phyloP scores from a whole-genome alignment of 2,113 vertebrate species.

The Siphamia tubifer region DNA sequence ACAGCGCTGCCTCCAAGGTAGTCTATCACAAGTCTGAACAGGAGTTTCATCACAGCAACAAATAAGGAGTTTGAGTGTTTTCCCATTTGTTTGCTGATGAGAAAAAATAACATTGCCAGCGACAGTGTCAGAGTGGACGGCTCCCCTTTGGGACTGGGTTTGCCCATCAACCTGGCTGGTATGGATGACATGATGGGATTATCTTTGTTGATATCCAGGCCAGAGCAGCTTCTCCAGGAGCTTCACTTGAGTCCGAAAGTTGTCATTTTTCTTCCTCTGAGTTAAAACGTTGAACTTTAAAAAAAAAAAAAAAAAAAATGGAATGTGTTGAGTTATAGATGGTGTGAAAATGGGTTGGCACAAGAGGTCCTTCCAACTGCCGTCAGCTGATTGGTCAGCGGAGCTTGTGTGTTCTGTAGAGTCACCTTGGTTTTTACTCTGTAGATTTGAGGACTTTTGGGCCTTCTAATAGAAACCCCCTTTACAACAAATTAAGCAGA shows the following conservation, averaged over 20 bases:
- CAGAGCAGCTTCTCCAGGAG: not conserved
- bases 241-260: constrained; percentile 7
- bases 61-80: constrained; percentile 68
- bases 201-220: not conserved
- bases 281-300: not conserved
- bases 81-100: constrained; percentile 75
- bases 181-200: constrained; percentile 63
- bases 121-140: constrained; percentile 65
- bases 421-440: not conserved
- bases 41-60: constrained; percentile 63
- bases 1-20: constrained; percentile 66
- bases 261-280: constrained; percentile 16
- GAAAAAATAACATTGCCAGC: constrained; percentile 68
- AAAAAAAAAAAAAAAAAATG: too few relatives aligned
- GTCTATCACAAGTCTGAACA: constrained; percentile 67
- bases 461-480: not conserved
- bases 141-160: constrained; percentile 64
- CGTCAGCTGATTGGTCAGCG: not conserved
- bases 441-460: not conserved
- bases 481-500: not conserved
- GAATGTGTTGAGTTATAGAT: not conserved
- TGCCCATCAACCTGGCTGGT: constrained; percentile 64
- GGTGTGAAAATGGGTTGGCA: not conserved
- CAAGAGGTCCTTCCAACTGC: not conserved
- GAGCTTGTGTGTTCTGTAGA: not conserved